These are phyloP conservation scores for Epizoanthus illoricatus DNA, from an alignment of 92 coral and sea anemone genomes.

Conservation along the genomic window DNA sequence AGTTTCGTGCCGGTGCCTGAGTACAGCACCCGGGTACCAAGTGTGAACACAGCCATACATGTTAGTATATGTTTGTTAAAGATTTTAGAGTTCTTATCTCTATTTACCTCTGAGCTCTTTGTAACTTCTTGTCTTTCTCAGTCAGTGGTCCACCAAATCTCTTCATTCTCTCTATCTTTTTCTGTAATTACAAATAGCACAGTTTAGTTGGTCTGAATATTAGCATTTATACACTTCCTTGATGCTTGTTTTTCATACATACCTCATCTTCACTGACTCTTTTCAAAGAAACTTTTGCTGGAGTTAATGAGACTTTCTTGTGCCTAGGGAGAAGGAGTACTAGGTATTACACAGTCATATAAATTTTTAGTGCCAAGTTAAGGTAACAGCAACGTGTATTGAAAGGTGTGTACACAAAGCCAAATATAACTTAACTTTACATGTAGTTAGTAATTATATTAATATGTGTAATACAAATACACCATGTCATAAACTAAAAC, in stretches of 20 bases:
- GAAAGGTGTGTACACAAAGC: too few species aligned
- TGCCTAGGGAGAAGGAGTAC: background rate
- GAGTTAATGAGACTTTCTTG: background rate
- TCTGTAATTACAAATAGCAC: slow-evolving; percentile 38
- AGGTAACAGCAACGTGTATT: too few species aligned
- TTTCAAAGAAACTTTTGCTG: background rate
- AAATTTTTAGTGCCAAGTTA: too few species aligned
- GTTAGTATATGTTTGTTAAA: too few species aligned
- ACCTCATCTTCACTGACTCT: slow-evolving; percentile 13
- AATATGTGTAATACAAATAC: too few species aligned
- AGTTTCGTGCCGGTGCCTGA: too few species aligned
- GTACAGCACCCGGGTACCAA: too few species aligned
- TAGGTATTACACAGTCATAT: slow-evolving; percentile 15
- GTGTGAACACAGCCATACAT: too few species aligned
- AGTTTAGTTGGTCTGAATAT: background rate
- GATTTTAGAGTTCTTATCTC: background rate
- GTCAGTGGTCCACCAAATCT: slow-evolving; percentile 70
- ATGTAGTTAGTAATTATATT: too few species aligned
- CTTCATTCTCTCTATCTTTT: slow-evolving; percentile 66
- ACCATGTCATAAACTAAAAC: too few species aligned
- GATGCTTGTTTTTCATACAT: background rate
- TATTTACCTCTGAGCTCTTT: slow-evolving; percentile 87
- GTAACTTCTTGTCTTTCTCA: slow-evolving; percentile 68
- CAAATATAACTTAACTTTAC: too few species aligned
- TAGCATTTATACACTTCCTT: background rate